Evolutionary conservation across 2,888 invertebrate species (phyloP).

Genomic region (Hyalella azteca): DNA sequence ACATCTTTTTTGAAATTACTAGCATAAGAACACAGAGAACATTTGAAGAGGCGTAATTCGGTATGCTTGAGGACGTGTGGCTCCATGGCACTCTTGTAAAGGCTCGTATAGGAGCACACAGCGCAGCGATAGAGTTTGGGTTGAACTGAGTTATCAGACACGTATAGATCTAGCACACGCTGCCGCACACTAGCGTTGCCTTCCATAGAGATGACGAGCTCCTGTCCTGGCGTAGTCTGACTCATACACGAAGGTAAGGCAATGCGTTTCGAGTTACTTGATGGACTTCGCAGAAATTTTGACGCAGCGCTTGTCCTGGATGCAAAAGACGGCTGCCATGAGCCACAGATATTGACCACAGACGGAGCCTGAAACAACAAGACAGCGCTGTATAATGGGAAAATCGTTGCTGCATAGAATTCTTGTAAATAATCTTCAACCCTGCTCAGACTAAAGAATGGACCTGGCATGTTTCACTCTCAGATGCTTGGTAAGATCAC

Average conservation of each 20-base stretch:
- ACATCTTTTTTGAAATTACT: slow-evolving; percentile 31
- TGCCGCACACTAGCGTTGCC: not conserved
- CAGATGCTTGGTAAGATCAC: slow-evolving; percentile 48
- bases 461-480: not conserved
- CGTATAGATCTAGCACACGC: not conserved
- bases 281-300: not conserved
- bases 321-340: not conserved
- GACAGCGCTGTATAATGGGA: not conserved
- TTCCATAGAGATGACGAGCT: slow-evolving; percentile 12
- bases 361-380: not conserved
- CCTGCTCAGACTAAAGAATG: not conserved
- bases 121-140: slow-evolving; percentile 7
- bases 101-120: slow-evolving; percentile 20
- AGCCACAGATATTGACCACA: not conserved
- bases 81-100: slow-evolving; percentile 40
- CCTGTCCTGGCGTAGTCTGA: not conserved
- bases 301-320: not conserved
- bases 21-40: slow-evolving; percentile 47
- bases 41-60: slow-evolving; percentile 53
- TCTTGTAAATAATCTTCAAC: not conserved
- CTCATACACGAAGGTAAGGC: not conserved
- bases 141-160: not conserved
- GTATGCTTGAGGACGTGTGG: slow-evolving; percentile 56
- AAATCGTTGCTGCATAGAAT: not conserved
- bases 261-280: not conserved